These are phyloP conservation scores for Sphenodon punctatus DNA, from an alignment of 2,797 vertebrate species.

Conservation along the genomic window DNA sequence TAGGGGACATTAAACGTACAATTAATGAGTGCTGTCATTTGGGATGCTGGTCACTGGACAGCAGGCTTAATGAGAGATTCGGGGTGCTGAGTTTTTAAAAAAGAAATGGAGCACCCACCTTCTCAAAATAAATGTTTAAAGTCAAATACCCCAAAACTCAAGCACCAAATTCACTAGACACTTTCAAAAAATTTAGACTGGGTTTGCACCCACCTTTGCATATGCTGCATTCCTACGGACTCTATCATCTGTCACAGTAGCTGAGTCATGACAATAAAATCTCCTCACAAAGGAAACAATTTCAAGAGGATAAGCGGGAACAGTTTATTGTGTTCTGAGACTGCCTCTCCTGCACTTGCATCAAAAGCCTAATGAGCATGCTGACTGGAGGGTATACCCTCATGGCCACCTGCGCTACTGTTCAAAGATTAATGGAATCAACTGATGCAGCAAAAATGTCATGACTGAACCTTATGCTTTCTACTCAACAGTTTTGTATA, in stretches of 20 bases:
- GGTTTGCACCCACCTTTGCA: neutral
- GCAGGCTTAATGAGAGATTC: neutral
- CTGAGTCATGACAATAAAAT: neutral
- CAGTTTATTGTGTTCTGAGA: neutral
- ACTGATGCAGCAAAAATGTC: slow-evolving; percentile 50
- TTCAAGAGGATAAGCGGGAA: neutral
- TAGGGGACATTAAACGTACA: neutral
- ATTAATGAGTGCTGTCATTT: rapidly evolving
- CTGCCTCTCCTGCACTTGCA: neutral
- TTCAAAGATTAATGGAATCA: slow-evolving; percentile 34
- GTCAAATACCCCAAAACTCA: neutral
- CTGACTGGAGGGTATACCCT: slow-evolving; percentile 14
- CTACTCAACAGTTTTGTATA: slow-evolving; percentile 24
- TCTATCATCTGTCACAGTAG: neutral
- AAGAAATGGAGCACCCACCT: neutral
- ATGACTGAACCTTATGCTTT: slow-evolving; percentile 13
- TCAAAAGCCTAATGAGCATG: slow-evolving; percentile 5
- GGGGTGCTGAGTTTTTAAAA: neutral
- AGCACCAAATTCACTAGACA: neutral
- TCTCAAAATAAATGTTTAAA: neutral
- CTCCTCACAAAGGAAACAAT: neutral
- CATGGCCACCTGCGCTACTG: neutral
- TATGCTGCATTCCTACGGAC: neutral
- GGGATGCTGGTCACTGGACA: neutral
- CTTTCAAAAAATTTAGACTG: neutral